Evolutionary conservation across 2,888 invertebrate species (phyloP), one percentile per base, ranked within the genome.

Genomic region (Tachina fera): DNA sequence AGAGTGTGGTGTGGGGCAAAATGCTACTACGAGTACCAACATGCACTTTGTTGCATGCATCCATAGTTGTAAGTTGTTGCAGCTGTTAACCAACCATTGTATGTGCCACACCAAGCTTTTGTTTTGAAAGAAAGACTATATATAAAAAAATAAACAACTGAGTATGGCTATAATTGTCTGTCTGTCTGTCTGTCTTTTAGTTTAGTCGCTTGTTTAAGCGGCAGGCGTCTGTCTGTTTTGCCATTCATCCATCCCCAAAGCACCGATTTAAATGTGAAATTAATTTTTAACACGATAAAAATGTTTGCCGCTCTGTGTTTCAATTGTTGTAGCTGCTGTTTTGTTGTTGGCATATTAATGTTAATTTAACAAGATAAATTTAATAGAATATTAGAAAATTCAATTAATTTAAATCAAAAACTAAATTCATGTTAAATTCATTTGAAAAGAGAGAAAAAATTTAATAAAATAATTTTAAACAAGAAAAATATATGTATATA

Each of bases 221-320:
- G 53, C 47, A 63, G 13, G n/a, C 10, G 63, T 53, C 39, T 83
- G 63, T 53, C 39, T 83, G 72, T 68, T 31, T 31, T 80, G 67
- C 79, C 65, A 51, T 74, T 65, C 51, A 76, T 51, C 53, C 86
- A 76, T 83, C 77, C 86, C 83, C 83, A 87, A 68, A 82, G 81
- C 68, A 82, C 51, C 76, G 75, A 82, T 81, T 87, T 86, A 87
- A 87, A 88, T 87, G 87, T 83, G 58, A 88, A 88, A 88, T 88
- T 88, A 87, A 88, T 88, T 88, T 87, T 88, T 87, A 88, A 88
- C 86, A 78, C 87, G 89, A 88, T 88, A 88, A 88, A 88, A 83
- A 84, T 87, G 79, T 87, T 84, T 75, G 65, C 56, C 68, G 60
- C 70, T 84, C 16, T 19, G 11, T 75, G 51, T 71, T 72, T 43